A percentile compares a stretch with the other conserved stretches of the same genome.
These are phyloP conservation scores for Corynorhinus townsendii DNA, from an alignment of 2,113 vertebrate genomes.

Conservation along the genomic window DNA sequence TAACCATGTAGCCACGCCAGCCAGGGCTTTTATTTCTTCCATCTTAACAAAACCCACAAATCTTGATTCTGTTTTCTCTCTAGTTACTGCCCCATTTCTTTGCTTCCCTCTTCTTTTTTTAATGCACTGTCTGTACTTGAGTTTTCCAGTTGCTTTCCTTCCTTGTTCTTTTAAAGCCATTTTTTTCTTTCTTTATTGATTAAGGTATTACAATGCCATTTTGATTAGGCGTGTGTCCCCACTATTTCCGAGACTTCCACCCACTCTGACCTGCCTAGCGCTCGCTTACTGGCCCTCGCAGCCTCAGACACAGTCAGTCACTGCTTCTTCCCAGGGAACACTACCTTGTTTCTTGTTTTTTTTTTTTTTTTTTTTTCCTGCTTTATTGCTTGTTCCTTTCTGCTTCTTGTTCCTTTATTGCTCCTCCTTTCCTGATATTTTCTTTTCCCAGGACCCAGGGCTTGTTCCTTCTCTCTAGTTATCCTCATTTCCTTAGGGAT, in stretches of 20 bases:
- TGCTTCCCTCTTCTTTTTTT: neutral
- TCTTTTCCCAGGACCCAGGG: neutral
- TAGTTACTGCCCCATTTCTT: neutral
- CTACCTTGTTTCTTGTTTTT: no score
- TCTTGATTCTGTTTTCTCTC: neutral
- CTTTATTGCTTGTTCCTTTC: neutral
- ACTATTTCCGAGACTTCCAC: accelerated
- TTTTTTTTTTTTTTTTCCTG: neutral
- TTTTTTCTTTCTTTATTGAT: neutral
- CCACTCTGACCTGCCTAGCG: neutral
- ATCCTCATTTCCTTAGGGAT: neutral
- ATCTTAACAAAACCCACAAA: neutral
- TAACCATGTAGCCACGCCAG: no score
- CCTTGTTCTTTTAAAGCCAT: neutral
- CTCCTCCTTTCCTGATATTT: neutral
- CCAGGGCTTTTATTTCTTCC: no score
- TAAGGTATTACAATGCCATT: neutral
- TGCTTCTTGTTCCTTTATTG: neutral
- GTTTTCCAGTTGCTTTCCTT: neutral
- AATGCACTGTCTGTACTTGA: neutral
- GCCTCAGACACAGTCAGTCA: neutral
- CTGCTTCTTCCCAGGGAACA: neutral
- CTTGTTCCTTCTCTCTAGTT: neutral
- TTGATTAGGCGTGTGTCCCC: neutral
- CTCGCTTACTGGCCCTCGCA: neutral